These are phyloP conservation scores for Typhlichthys subterraneus DNA, from an alignment of 2,797 vertebrate species.

Conservation along the genomic window DNA sequence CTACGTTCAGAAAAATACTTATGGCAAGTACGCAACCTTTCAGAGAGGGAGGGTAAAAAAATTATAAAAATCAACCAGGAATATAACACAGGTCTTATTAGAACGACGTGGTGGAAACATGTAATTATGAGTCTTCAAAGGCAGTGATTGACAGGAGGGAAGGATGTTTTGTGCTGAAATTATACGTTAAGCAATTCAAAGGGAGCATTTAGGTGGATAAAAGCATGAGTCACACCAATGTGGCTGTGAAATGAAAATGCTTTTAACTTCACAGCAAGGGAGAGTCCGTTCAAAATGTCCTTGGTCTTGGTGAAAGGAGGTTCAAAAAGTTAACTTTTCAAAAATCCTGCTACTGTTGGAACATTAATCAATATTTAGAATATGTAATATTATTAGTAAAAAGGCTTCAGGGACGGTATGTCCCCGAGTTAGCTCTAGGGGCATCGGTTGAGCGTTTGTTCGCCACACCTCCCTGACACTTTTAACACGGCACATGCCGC, in stretches of 20 bases:
- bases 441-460: too few species aligned
- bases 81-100: conserved; percentile 24
- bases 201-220: conserved; percentile 44
- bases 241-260: conserved; percentile 53
- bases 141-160: conserved; percentile 24
- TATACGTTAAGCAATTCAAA: conserved; percentile 56
- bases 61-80: not conserved
- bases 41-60: not conserved
- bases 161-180: conserved; percentile 41
- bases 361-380: too few species aligned
- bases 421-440: too few species aligned
- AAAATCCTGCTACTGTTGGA: conserved; percentile 4
- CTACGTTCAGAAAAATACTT: too few species aligned
- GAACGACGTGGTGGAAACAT: conserved; percentile 18
- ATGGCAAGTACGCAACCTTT: not conserved
- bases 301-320: conserved; percentile 24
- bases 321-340: conserved; percentile 28
- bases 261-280: conserved; percentile 61
- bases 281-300: conserved; percentile 31
- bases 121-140: conserved; percentile 18
- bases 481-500: not conserved
- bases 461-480: too few species aligned
- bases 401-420: too few species aligned
- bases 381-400: too few species aligned
- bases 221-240: conserved; percentile 42